Evolutionary conservation across 2,888 invertebrate species (phyloP), one percentile per base, ranked within the genome.

Genomic region (Steinernema hermaphroditum): DNA sequence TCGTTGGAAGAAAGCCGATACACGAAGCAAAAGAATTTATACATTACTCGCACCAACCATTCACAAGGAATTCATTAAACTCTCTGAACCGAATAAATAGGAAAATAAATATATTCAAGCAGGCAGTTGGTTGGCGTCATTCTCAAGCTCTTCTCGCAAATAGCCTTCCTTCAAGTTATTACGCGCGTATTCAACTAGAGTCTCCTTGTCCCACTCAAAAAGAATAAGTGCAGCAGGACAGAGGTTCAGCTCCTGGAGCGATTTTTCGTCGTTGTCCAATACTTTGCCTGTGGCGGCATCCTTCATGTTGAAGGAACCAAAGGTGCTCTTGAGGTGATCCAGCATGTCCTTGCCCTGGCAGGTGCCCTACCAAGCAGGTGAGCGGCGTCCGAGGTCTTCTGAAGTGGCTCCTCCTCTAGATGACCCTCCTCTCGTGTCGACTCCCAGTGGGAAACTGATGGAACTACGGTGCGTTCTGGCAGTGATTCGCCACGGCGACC

Each of bases 381-480:
- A 24, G n/a, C n/a, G n/a, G n/a, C n/a, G 68, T n/a, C n/a, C n/a
- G n/a, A n/a, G n/a, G n/a, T n/a, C n/a, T n/a, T n/a, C n/a, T n/a
- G n/a, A n/a, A 24, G 50, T 19, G 22, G n/a, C 34, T 34, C n/a
- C 6, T 37, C 16, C 44, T 76, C 14, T 95, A 80, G 97, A 98
- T 87, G 97, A 98, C 89, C 96, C 97, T 0, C 97, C 98, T 0
- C 94, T 98, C 78, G 97, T 98, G 69, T 96, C 97, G 0, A 98
- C 98, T 0, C 97, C 97, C 0, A 95, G 95, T 87, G 97, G 97
- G 19, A 96, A 96, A 90, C 95, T 97, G 94, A 92, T 92, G 92
- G 92, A 92, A 87, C 87, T 92, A 74, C 90, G 98, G 37, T 97
- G 97, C 88, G 97, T 98, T 1, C 94, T 96, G 49, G 98, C 94